phyloP scores from a whole-genome alignment of 2,113 vertebrate species.

The Scomber japonicus region DNA sequence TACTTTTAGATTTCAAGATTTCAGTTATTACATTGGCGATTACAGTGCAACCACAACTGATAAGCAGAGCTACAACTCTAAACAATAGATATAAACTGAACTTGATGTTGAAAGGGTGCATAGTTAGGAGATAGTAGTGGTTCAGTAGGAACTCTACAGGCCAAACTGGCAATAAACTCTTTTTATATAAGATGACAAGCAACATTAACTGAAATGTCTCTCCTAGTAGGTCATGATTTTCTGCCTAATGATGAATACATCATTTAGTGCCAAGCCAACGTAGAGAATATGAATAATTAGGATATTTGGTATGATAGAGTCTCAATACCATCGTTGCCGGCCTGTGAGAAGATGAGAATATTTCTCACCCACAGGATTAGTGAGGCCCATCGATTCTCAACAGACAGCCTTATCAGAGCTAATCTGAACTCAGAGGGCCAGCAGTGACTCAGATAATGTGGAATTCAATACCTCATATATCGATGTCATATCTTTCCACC shows the following conservation, averaged over 20 bases:
- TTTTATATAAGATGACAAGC: no score
- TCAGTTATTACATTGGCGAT: no score
- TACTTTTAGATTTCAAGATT: no score
- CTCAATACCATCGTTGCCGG: slow-evolving; percentile 14
- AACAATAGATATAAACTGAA: no score
- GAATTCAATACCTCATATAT: slow-evolving; percentile 70
- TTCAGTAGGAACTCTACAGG: no score
- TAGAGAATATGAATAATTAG: not conserved
- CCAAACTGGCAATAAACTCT: no score
- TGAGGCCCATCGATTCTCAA: slow-evolving; percentile 36
- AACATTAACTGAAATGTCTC: no score
- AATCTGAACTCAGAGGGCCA: slow-evolving; percentile 49
- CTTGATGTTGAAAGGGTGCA: no score
- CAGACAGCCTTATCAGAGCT: slow-evolving; percentile 51
- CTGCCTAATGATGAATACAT: slow-evolving; percentile 2
- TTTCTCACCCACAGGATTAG: slow-evolving; percentile 7
- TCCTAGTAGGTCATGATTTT: not conserved
- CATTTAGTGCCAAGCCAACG: not conserved
- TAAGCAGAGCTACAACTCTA: no score
- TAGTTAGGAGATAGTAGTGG: no score
- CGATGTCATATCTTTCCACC: slow-evolving; percentile 54
- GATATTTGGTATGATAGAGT: slow-evolving; percentile 8
- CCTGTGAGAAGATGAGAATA: slow-evolving; percentile 6
- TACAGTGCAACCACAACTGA: no score
- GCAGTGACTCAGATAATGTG: slow-evolving; percentile 65